Conservation (phyloP, 1,140 invertebrate genomes). For the Drosophila azteca region DNA sequence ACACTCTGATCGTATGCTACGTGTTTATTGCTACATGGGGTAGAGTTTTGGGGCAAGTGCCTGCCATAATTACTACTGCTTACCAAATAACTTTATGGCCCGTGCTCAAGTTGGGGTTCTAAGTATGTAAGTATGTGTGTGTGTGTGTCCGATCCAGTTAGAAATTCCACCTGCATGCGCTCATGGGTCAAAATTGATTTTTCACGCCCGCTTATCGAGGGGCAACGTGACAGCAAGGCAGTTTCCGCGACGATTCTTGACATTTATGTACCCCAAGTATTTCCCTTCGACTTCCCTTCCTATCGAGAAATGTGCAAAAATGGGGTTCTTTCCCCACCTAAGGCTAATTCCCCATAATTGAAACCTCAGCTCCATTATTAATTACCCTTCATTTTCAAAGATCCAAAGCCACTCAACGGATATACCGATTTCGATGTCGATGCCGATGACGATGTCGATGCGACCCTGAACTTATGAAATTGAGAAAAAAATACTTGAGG, state of each 20-base stretch:
- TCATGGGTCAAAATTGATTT: constrained; percentile 56
- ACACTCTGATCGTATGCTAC: constrained; percentile 10
- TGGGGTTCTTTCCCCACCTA: neutral
- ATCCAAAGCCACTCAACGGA: constrained; percentile 12
- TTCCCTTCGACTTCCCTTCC: neutral
- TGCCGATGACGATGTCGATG: constrained; percentile 5
- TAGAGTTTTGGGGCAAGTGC: constrained; percentile 17
- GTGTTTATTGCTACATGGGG: constrained; percentile 19
- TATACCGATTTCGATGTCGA: constrained; percentile 2
- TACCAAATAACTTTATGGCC: constrained; percentile 40
- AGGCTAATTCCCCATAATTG: constrained; percentile 17
- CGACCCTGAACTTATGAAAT: constrained; percentile 48
- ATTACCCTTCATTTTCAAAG: constrained; percentile 37
- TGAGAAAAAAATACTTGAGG: constrained; percentile 18
- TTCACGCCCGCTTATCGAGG: constrained; percentile 47
- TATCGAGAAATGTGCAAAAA: constrained; percentile 3
- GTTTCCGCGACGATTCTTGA: constrained; percentile 4
- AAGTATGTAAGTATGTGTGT: constrained; percentile 16
- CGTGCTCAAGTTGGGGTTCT: constrained; percentile 53
- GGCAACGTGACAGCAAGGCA: constrained; percentile 45
- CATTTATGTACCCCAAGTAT: constrained; percentile 6
- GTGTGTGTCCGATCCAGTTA: constrained; percentile 24
- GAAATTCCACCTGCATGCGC: constrained; percentile 60
- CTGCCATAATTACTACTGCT: constrained; percentile 34
- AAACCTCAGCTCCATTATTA: constrained; percentile 26